Base-by-base conservation (phyloP, 2,888 invertebrate species). In the Hydrotaea diabolus region DNA sequence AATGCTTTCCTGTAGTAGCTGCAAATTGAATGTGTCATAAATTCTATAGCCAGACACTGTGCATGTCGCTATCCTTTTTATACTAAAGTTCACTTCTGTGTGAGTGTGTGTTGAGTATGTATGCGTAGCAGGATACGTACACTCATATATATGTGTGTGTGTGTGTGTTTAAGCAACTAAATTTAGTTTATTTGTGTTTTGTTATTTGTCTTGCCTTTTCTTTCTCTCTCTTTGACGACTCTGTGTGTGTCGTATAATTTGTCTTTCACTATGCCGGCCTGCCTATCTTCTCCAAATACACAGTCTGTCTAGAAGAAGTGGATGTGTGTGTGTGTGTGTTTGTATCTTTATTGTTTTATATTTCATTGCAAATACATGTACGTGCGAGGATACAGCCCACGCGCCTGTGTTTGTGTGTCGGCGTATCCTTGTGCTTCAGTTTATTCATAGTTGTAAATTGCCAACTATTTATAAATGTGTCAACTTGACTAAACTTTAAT, bases 381-480 rank as follows among this genome's bases (percentile, higher is more conserved):
- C n/a, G 49, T n/a, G 49, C 13, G n/a, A 49, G 4, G n/a, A 49
- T 49, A n/a, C 5, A 43, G n/a, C n/a, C n/a, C 31, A 4, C 31
- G 5, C 13, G 49, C n/a, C 15, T 7, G 7, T 49, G 49, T 49
- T n/a, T n/a, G 49, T 49, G 5, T 49, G 7, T 31, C 7, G 31
- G 31, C 7, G 31, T 31, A 31, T 31, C 31, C 31, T 49, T 49
- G n/a, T 49, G 5, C n/a, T 49, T n/a, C 8, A 49, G 15, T 49
- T n/a, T 49, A n/a, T 49, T 49, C 49, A 57, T 57, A 23, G 57
- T 39, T 39, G 39, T 64, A 39, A 64, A 64, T 64, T 64, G 39
- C 64, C 64, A 64, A 64, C 64, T 36, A 64, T 64, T 64, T 64
- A 64, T 17, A 64, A 36, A 64, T 64, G 36, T 64, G 64, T 64